Evolutionary conservation across 2,888 invertebrate genomes (phyloP), one percentile per base, ranked within the genome.

Genomic region (Agrypnus murinus): DNA sequence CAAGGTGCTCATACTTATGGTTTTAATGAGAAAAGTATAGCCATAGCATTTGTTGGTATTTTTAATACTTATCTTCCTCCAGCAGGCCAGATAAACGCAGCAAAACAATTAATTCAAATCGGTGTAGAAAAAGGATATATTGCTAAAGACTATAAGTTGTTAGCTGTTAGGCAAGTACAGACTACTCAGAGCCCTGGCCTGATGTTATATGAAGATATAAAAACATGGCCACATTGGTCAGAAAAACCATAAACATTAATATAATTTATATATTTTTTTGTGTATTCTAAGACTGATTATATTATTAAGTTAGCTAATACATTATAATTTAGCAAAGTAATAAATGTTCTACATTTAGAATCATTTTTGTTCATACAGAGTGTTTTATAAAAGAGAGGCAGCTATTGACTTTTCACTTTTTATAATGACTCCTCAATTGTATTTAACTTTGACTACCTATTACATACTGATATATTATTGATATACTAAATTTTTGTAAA

Each of bases 41-140:
- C 92, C 1, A 89, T 94, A 7, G 91, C 91, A 3, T 92, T 92
- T 77, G 90, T 94, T 65, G 94, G 94, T 7, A 92, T 92, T 0
- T 94, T 92, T 75, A 90, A 88, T 50, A n/a, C n/a, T n/a, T n/a
- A n/a, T n/a, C n/a, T n/a, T 0, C 89, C 90, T 0, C 87, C 90
- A 0, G 81, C 86, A 15, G 86, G 87, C 45, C 88, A 91, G 80
- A 75, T 93, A 0, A 86, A 87, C 14, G 92, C 92, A 0, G 91
- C 91, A 2, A 83, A 88, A 50, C 87, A 89, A 70, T 84, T 94
- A 0, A 88, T 94, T 10, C 85, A 87, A 9, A 81, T 87, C 45
- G 94, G 93, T 0, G 89, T 93, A 0, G 83, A 87, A 9, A 71
- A 84, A 36, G 90, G 90, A 0, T 91, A 91, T 79, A 87, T 95